Percentiles rank a stretch among this genome's conserved stretches.
phyloP scores from a whole-genome alignment of 2,888 invertebrate genomes.

The Sarcophaga rosellei region DNA sequence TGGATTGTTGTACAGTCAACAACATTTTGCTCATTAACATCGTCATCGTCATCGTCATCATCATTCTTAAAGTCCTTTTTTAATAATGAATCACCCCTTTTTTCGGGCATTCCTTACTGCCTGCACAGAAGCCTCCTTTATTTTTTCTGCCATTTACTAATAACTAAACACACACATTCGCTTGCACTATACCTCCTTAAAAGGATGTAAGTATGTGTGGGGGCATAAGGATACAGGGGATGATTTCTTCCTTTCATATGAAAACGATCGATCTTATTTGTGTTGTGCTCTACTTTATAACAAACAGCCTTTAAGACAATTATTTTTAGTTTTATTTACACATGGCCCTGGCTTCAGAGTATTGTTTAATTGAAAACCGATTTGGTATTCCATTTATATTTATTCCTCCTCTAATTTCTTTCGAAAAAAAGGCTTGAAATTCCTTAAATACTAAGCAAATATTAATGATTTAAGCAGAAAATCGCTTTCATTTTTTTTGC shows the following conservation, averaged over 20 bases:
- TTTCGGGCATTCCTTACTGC: background rate
- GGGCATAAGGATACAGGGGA: constrained; percentile 32
- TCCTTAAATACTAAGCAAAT: constrained; percentile 74
- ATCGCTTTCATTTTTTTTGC: constrained; percentile 61
- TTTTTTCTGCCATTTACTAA: constrained; percentile 61
- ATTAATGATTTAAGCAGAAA: constrained; percentile 74
- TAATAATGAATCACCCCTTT: constrained; percentile 50
- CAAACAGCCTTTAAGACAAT: constrained; percentile 62
- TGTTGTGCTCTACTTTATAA: constrained; percentile 48
- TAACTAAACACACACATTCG: constrained; percentile 36
- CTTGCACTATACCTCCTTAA: background rate
- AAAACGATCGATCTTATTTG: constrained; percentile 77
- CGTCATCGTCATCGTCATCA: constrained; percentile 18
- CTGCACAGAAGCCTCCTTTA: background rate
- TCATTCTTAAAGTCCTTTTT: constrained; percentile 43
- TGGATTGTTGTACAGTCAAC: constrained; percentile 28
- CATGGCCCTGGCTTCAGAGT: background rate
- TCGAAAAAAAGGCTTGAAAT: constrained; percentile 29
- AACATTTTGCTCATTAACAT: constrained; percentile 52
- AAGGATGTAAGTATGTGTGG: background rate
- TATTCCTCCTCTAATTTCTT: too few relatives aligned
- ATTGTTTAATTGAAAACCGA: constrained; percentile 20
- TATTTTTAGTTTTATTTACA: constrained; percentile 44
- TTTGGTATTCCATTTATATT: constrained; percentile 6
- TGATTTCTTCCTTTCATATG: constrained; percentile 44